Base-by-base conservation (phyloP, 2,888 invertebrate genomes). In the Cynaeus angustus region DNA sequence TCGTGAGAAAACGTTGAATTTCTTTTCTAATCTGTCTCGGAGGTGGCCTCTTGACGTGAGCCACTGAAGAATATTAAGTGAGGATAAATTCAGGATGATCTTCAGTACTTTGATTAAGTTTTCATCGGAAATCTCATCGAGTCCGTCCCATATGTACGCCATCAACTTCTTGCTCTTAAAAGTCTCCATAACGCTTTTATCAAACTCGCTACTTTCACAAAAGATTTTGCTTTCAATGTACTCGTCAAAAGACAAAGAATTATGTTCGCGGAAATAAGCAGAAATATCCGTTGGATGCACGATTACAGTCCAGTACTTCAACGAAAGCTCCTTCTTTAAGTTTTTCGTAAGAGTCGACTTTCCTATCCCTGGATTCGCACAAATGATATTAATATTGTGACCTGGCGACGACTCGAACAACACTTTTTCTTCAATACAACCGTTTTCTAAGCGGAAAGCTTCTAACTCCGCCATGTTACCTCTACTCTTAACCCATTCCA, bases 331-430 rank as follows among this genome's bases (percentile, higher is more conserved):
- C 12, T 53, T 53, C 26, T 30, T 28, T 30, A 53, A 1, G 10
- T 10, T 53, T 21, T 53, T 53, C 9, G 14, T 33, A 5, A 30
- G 3, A 8, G 14, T 30, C 2, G 30, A 30, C 12, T 53, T 53
- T 12, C 53, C 53, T 9, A 53, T 28, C 10, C 53, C 53, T 1
- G 53, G 30, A 8, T 53, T 37, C 1, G 30, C 53, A n/a, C 53
- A 53, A 30, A 53, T 33, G 2, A 53, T 7, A 14, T 53, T 30
- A 14, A 53, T 37, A 14, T 53, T 53, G 14, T 53, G 28, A 0
- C 26, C 48, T 8, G 16, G 9, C 1, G 13, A 1, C 8, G 8
- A 48, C 3, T 16, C n/a, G n/a, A 10, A 53, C 10, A 53, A 10
- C 13, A 30, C 21, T 8, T 3, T 6, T 30, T 53, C 53, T 30